Conservation (phyloP, 2,888 invertebrate genomes). For the Liodrosophila aerea region DNA sequence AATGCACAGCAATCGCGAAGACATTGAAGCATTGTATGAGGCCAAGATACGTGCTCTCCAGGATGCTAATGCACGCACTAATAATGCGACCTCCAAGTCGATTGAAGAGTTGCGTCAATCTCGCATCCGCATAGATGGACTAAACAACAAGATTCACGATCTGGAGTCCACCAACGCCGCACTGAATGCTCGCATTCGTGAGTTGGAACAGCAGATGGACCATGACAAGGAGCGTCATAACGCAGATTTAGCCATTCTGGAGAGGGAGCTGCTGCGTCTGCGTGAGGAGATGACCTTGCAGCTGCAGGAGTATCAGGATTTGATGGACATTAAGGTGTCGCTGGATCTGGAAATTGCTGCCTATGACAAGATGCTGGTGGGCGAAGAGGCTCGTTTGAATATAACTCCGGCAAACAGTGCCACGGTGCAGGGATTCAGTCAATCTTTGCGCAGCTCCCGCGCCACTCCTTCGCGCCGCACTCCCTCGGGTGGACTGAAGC, state of each 20-base stretch:
- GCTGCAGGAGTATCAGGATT: conserved; percentile 96
- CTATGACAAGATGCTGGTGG: conserved; percentile 93
- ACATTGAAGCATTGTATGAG: conserved; percentile 88
- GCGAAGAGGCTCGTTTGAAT: conserved; percentile 86
- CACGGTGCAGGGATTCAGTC: conserved; percentile 77
- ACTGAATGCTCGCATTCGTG: conserved; percentile 87
- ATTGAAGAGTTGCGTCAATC: conserved; percentile 91
- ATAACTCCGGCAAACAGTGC: conserved; percentile 80
- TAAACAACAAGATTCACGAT: conserved; percentile 88
- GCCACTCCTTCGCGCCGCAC: conserved; percentile 80
- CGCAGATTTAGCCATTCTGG: conserved; percentile 88
- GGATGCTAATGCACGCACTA: conserved; percentile 88
- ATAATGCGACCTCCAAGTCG: conserved; percentile 87
- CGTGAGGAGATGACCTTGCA: conserved; percentile 93
- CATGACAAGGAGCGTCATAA: conserved; percentile 90
- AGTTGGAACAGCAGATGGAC: conserved; percentile 92
- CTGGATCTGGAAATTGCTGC: conserved; percentile 95
- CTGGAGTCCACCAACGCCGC: conserved; percentile 88
- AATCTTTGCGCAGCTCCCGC: conserved; percentile 79
- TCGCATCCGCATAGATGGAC: conserved; percentile 89
- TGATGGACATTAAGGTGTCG: conserved; percentile 97
- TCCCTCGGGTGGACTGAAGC: conserved; percentile 81
- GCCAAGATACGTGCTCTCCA: conserved; percentile 89
- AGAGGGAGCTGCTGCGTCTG: conserved; percentile 89
- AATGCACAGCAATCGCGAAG: conserved; percentile 93